Percentiles rank a stretch among this genome's conserved stretches.
phyloP scores from a whole-genome alignment of 1,140 invertebrate species.

The Drosophila ogumai region DNA sequence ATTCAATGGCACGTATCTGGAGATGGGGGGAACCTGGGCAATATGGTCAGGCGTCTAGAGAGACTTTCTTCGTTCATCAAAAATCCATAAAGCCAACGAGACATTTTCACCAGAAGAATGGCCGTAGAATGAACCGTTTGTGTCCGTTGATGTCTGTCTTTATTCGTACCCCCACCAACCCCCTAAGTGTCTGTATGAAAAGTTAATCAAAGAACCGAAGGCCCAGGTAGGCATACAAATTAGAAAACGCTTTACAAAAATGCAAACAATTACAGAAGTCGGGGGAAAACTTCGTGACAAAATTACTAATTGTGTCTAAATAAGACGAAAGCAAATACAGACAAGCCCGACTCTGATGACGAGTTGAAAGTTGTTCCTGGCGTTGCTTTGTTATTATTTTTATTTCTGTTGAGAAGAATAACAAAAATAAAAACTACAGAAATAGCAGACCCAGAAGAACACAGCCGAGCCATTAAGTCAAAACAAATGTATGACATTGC shows the following conservation, averaged over 20 bases:
- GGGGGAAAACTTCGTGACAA: slow-evolving; percentile 58
- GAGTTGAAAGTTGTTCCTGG: slow-evolving; percentile 39
- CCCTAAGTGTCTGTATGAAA: slow-evolving; percentile 16
- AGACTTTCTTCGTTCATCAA: slow-evolving; percentile 73
- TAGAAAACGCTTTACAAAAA: slow-evolving; percentile 44
- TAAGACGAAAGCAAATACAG: slow-evolving; percentile 21
- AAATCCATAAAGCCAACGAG: slow-evolving; percentile 61
- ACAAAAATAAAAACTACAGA: slow-evolving; percentile 14
- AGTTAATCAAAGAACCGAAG: slow-evolving; percentile 41
- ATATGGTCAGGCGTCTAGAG: slow-evolving; percentile 64
- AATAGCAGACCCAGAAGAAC: slow-evolving; percentile 19
- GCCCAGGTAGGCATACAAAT: slow-evolving; percentile 45
- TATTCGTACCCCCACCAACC: not conserved
- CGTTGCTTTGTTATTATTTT: slow-evolving; percentile 16
- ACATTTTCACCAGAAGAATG: slow-evolving; percentile 72
- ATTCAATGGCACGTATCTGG: slow-evolving; percentile 53
- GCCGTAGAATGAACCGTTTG: slow-evolving; percentile 53
- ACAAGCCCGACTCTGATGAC: slow-evolving; percentile 14
- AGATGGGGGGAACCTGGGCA: slow-evolving; percentile 36
- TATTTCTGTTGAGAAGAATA: slow-evolving; percentile 16
- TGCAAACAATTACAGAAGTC: slow-evolving; percentile 42
- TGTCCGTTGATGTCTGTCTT: not conserved
- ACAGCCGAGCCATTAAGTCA: slow-evolving; percentile 27
- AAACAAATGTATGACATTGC: slow-evolving; percentile 43
- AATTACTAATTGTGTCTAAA: slow-evolving; percentile 62